These are phyloP conservation scores for Berghia stephanieae DNA, from an alignment of 1,140 invertebrate genomes.

Conservation along the genomic window DNA sequence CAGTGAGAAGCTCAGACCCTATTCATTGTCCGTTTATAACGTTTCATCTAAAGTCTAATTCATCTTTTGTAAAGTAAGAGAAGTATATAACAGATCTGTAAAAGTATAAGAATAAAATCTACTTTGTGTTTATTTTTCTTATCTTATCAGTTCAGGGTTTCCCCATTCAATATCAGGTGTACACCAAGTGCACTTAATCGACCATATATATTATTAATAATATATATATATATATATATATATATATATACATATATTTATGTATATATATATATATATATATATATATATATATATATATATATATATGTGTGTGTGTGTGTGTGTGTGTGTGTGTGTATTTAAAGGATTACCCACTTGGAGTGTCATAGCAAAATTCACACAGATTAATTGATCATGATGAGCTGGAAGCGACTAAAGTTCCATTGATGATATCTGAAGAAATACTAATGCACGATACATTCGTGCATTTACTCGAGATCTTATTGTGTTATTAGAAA, in stretches of 20 bases:
- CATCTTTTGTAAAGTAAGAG: not conserved
- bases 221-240: conserved; percentile 22
- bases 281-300: conserved; percentile 21
- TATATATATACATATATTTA: conserved; percentile 9
- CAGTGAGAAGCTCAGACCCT: too few relatives aligned
- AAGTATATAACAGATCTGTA: not conserved
- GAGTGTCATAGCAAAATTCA: too few relatives aligned
- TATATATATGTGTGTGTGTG: not conserved
- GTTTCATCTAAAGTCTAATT: too few relatives aligned
- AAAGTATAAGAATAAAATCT: not conserved
- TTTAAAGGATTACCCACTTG: too few relatives aligned
- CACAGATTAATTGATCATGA: too few relatives aligned
- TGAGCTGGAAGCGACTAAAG: too few relatives aligned
- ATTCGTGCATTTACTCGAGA: too few relatives aligned
- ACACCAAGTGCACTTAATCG: not conserved
- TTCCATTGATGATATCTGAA: too few relatives aligned
- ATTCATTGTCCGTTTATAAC: too few relatives aligned
- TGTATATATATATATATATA: conserved; percentile 14
- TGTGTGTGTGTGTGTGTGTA: not conserved
- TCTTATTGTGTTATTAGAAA: too few relatives aligned
- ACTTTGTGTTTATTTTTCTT: not conserved
- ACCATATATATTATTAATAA: not conserved
- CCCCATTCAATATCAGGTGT: not conserved
- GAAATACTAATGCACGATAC: too few relatives aligned
- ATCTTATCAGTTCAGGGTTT: not conserved